Percentiles rank a stretch among this genome's conserved stretches.
Evolutionary conservation across 2,113 vertebrate genomes (phyloP).

Genomic region (Onychorhynchus coronatus): DNA sequence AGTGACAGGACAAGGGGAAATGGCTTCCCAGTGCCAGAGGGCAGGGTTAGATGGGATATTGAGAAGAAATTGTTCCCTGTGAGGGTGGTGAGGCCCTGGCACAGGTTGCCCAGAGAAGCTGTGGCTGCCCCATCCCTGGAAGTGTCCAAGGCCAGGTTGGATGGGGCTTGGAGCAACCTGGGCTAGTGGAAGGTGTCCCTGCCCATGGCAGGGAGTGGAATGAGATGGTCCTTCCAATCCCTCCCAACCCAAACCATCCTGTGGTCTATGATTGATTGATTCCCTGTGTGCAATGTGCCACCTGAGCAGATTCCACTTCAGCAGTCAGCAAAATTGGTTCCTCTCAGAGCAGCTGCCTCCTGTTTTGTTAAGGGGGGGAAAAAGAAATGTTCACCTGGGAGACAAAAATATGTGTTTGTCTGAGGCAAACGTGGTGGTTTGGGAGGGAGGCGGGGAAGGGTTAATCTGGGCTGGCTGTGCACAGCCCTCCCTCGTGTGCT

Average conservation of each 20-base stretch:
- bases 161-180: fast-evolving
- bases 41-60: background rate
- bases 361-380: background rate
- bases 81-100: background rate
- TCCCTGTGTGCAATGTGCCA: background rate
- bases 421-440: fast-evolving
- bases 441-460: background rate
- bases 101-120: background rate
- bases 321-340: background rate
- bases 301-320: background rate
- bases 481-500: background rate
- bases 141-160: background rate
- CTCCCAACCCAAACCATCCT: background rate
- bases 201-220: background rate
- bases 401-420: background rate
- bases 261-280: background rate
- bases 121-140: background rate
- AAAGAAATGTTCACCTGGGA: background rate
- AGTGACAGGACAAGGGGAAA: background rate
- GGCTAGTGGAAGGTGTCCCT: background rate
- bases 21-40: background rate
- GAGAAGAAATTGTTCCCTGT: background rate
- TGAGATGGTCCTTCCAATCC: background rate
- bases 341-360: background rate
- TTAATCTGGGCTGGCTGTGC: background rate